Evolutionary conservation across 2,888 invertebrate genomes (phyloP).

Genomic region (Balanococcus diminutus): DNA sequence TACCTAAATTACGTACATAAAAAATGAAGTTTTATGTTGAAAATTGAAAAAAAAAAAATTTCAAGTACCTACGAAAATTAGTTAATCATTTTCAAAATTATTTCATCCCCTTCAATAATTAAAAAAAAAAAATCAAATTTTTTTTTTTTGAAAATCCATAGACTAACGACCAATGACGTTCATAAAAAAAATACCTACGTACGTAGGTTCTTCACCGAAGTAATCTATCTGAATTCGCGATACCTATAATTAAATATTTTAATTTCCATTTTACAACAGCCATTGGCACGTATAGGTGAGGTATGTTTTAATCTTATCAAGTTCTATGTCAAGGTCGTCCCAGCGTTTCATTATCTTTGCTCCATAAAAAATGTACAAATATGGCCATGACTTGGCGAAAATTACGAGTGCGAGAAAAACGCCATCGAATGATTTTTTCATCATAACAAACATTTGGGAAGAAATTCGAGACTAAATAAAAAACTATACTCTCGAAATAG

Average conservation of each 20-base stretch:
- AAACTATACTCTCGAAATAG: neutral
- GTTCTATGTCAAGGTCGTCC: constrained; percentile 18
- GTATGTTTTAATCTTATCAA: neutral
- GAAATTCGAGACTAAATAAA: neutral
- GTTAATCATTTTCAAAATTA: no score
- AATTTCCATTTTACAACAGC: neutral
- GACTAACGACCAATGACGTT: no score
- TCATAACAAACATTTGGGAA: neutral
- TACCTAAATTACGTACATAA: no score
- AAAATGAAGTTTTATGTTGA: no score
- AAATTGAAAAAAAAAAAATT: no score
- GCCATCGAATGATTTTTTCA: neutral
- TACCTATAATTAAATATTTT: neutral
- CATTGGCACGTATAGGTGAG: no score
- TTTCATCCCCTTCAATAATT: no score
- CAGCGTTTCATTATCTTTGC: neutral
- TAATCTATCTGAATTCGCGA: neutral
- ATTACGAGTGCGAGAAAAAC: neutral
- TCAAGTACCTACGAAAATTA: no score
- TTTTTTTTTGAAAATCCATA: neutral
- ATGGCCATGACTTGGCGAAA: neutral
- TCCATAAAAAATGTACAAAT: neutral
- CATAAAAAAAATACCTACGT: no score
- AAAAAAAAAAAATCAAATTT: no score
- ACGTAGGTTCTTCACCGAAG: neutral